phyloP scores from a whole-genome alignment of 2,113 vertebrate species.

The Anolis sagrei region DNA sequence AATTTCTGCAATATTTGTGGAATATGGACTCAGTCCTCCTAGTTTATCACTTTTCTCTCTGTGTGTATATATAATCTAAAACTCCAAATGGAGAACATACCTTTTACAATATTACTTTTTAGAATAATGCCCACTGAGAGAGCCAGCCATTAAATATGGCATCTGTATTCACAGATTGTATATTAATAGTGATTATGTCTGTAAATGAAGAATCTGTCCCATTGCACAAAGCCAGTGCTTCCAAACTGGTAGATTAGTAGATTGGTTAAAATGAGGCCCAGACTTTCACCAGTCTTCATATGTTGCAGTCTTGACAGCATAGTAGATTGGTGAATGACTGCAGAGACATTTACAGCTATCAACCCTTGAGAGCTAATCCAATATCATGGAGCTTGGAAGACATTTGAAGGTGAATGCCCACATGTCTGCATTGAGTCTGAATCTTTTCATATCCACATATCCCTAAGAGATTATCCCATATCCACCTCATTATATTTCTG shows the following conservation, averaged over 20 bases:
- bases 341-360: neutral
- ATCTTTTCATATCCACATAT: constrained; percentile 7
- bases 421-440: neutral
- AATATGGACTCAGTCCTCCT: neutral
- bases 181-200: neutral
- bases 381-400: neutral
- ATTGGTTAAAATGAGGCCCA: neutral
- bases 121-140: neutral
- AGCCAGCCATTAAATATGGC: neutral
- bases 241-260: neutral
- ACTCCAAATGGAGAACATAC: neutral
- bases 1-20: neutral
- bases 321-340: neutral
- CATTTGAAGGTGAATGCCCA: constrained; percentile 3
- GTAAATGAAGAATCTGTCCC: neutral
- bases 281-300: neutral
- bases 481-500: constrained; percentile 7
- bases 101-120: neutral
- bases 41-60: neutral
- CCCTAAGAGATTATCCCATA: constrained; percentile 16
- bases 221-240: neutral
- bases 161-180: neutral
- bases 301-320: neutral
- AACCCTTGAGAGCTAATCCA: constrained; percentile 1
- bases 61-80: neutral